Percentiles rank a stretch among this genome's conserved stretches.
Conservation (phyloP, 2,797 vertebrate species). For the Scolopax bukidnonensis region DNA sequence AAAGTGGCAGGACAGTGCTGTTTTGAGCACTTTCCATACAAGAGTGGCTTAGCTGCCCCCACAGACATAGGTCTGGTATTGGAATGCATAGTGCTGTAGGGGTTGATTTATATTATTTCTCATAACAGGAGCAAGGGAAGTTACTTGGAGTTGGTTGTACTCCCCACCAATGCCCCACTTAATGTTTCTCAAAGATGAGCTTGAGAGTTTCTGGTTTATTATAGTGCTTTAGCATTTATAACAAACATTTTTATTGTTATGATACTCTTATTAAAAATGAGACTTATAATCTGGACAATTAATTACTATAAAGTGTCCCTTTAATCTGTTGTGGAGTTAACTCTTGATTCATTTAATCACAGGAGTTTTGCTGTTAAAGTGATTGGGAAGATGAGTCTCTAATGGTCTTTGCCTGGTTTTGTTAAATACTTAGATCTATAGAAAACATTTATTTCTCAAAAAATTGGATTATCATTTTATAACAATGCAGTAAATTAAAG, state of each 20-base stretch:
- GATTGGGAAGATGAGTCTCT: background rate
- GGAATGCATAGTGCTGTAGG: background rate
- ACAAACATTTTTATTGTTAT: background rate
- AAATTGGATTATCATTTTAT: background rate
- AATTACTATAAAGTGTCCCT: background rate
- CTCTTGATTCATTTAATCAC: background rate
- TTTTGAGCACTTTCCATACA: background rate
- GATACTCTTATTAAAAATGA: background rate
- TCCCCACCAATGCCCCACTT: too few species aligned
- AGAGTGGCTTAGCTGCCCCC: background rate
- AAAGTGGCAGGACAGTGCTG: background rate
- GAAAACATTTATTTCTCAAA: background rate
- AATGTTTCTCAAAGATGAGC: background rate
- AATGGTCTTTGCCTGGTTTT: background rate
- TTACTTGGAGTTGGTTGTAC: background rate
- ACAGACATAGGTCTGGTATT: background rate
- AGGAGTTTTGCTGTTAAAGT: background rate
- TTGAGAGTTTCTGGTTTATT: background rate
- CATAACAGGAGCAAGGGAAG: background rate
- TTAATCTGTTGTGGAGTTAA: background rate
- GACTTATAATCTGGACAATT: background rate
- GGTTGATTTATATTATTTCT: background rate
- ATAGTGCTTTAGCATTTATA: background rate
- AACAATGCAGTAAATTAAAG: background rate
- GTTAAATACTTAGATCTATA: background rate